Conservation (phyloP, 2,797 vertebrate species). For the Halcyon chelicuti region DNA sequence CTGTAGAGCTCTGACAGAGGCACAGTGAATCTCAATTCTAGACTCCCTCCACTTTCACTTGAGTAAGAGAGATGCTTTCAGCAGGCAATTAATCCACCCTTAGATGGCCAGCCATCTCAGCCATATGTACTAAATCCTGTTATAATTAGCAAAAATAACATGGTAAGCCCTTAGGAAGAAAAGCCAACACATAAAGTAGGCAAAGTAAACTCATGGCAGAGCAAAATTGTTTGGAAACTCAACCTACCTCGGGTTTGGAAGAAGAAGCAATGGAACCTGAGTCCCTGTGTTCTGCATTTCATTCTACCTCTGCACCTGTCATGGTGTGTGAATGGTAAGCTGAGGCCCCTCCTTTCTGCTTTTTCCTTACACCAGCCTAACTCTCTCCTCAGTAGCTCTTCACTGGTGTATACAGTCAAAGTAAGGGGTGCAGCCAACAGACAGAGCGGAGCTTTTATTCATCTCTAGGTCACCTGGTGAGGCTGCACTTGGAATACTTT, state of each 20-base stretch:
- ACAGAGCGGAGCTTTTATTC: not conserved
- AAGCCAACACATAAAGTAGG: not conserved
- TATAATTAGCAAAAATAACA: not conserved
- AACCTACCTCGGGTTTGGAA: not conserved
- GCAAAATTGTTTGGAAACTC: not conserved
- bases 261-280: not conserved
- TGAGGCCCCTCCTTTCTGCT: not conserved
- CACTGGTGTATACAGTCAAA: not conserved
- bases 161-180: not conserved
- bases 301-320: not conserved
- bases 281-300: not conserved
- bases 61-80: not conserved
- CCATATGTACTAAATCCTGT: not conserved
- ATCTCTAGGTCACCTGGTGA: accelerated
- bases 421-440: not conserved
- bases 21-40: not conserved
- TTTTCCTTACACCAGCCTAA: not conserved
- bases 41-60: not conserved
- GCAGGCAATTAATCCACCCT: not conserved
- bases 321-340: not conserved
- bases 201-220: not conserved
- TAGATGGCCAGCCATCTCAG: not conserved
- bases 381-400: not conserved
- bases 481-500: not conserved
- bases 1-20: not conserved